Conservation (phyloP, 2,113 vertebrate species). For the Electrona antarctica region DNA sequence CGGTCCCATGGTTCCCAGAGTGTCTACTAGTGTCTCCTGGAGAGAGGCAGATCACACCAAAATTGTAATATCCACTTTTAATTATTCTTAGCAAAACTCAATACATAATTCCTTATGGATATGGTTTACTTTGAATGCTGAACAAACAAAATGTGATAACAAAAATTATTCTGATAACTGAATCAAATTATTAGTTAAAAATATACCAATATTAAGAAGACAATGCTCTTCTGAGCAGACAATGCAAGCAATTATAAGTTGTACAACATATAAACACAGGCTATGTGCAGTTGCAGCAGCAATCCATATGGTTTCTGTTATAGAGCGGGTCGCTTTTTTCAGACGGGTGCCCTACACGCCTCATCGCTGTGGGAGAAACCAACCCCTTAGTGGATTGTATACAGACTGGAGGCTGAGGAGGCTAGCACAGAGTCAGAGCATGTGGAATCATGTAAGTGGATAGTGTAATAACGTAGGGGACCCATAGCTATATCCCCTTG, state of each 20-base stretch:
- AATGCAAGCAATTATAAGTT: constrained; percentile 41
- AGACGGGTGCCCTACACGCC: constrained; percentile 41
- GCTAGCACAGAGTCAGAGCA: constrained; percentile 38
- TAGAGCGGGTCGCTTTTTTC: constrained; percentile 27
- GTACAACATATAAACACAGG: constrained; percentile 50
- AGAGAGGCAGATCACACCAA: no score
- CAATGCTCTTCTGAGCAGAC: constrained; percentile 13
- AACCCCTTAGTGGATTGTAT: constrained; percentile 39
- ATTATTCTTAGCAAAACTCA: no score
- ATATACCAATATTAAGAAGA: neutral
- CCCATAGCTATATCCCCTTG: constrained; percentile 27
- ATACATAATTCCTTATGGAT: no score
- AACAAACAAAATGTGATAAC: no score
- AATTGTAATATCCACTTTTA: no score
- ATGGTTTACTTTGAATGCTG: no score
- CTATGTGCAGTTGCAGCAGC: constrained; percentile 26
- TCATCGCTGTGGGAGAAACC: constrained; percentile 56
- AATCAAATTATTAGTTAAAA: no score
- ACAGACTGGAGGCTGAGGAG: constrained; percentile 43
- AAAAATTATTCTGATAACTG: no score
- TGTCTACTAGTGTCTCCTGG: no score
- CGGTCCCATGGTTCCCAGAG: no score
- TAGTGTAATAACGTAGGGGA: constrained; percentile 56
- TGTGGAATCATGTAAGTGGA: constrained; percentile 53
- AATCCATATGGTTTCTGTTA: constrained; percentile 68